Evolutionary conservation across 2,797 vertebrate genomes (phyloP).

Genomic region (Darevskia mixta): DNA sequence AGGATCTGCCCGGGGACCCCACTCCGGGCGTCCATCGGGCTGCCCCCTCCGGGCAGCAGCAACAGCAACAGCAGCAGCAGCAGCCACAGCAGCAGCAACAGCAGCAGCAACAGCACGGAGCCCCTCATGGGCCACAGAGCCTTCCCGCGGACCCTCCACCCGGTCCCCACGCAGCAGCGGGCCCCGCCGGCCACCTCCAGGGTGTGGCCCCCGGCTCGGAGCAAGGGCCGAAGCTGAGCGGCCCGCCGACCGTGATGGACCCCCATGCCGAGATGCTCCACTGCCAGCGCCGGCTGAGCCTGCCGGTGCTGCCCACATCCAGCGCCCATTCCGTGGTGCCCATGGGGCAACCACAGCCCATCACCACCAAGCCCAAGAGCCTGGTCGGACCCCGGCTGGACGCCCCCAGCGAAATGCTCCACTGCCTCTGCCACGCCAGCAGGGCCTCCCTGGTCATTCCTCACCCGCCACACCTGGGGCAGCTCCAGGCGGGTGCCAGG

Average conservation of each 20-base stretch:
- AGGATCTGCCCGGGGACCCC: background rate
- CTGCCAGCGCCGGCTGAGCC: constrained; percentile 38
- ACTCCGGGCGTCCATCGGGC: background rate
- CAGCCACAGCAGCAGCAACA: too few relatives aligned
- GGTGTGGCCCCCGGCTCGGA: background rate
- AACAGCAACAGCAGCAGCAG: background rate
- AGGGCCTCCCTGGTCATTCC: constrained; percentile 43
- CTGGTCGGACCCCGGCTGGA: background rate
- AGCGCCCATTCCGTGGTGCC: background rate
- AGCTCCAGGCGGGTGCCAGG: constrained; percentile 21
- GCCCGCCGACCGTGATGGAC: background rate
- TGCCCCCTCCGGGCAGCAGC: background rate
- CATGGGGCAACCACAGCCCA: constrained; percentile 11
- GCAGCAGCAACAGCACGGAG: background rate
- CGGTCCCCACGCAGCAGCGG: background rate
- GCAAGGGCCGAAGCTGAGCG: constrained; percentile 11
- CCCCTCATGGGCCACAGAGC: background rate
- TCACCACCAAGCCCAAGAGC: constrained; percentile 21
- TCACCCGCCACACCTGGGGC: constrained; percentile 19
- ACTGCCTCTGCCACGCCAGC: constrained; percentile 37
- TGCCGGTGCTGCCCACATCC: background rate
- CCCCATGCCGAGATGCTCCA: constrained; percentile 30
- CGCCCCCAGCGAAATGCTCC: background rate
- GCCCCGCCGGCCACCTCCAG: background rate
- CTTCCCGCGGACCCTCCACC: constrained; percentile 2